Evolutionary conservation across 2,888 invertebrate genomes (phyloP).

Genomic region (Brachyopa scutellaris): DNA sequence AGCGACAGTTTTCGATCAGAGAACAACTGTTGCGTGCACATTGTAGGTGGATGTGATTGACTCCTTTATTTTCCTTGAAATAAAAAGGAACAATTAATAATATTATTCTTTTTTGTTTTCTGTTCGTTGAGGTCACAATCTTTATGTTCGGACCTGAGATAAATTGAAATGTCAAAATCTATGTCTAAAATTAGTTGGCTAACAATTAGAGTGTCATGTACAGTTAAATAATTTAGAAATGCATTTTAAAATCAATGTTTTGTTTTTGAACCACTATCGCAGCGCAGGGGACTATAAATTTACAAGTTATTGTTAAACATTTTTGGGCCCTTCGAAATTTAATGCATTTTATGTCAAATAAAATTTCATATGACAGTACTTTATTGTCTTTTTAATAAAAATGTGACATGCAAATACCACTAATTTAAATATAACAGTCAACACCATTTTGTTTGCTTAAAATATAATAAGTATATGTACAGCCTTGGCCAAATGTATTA

Average conservation of each 20-base stretch:
- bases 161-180: conserved; percentile 50
- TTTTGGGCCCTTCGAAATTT: too few species aligned
- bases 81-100: conserved; percentile 69
- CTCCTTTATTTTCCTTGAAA: conserved; percentile 59
- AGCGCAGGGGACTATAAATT: too few species aligned
- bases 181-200: conserved; percentile 65
- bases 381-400: too few species aligned
- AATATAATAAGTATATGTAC: too few species aligned
- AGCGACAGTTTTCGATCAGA: conserved; percentile 67
- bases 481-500: too few species aligned
- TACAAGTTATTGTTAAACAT: too few species aligned
- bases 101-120: conserved; percentile 6
- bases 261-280: neutral
- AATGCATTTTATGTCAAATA: too few species aligned
- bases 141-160: conserved; percentile 1
- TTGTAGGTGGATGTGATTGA: conserved; percentile 57
- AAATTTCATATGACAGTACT: too few species aligned
- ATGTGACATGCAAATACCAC: too few species aligned
- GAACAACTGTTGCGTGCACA: conserved; percentile 63
- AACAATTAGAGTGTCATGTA: conserved; percentile 53
- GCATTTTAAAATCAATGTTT: conserved; percentile 2
- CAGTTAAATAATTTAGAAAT: conserved; percentile 32
- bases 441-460: too few species aligned
- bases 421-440: too few species aligned
- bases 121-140: conserved; percentile 30